These are phyloP conservation scores for Myocastor coypus DNA, from an alignment of 2,113 vertebrate genomes.

Conservation along the genomic window DNA sequence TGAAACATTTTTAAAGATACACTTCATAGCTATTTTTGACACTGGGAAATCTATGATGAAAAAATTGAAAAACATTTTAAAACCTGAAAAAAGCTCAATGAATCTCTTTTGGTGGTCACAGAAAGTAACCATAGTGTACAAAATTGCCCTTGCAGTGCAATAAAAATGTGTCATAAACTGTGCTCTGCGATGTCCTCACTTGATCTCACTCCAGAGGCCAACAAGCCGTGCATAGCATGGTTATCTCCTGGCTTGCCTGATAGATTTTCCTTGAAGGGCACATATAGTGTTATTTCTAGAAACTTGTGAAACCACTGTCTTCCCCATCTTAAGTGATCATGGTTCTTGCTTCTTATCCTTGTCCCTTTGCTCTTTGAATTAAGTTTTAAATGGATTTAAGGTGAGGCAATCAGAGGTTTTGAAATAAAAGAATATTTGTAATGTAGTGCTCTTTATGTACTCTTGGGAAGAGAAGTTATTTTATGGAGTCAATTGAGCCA, in stretches of 20 bases:
- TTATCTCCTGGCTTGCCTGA: background rate
- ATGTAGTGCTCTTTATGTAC: background rate
- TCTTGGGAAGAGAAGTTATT: conserved; percentile 13
- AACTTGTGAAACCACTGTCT: conserved; percentile 25
- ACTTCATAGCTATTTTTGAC: background rate
- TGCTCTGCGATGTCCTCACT: background rate
- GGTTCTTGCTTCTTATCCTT: conserved; percentile 22
- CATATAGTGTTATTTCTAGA: background rate
- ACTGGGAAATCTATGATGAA: background rate
- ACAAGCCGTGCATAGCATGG: too few relatives aligned
- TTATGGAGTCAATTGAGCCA: conserved; percentile 29
- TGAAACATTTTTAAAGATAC: conserved; percentile 19
- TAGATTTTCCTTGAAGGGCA: background rate
- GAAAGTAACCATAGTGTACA: background rate
- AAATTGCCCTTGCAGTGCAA: background rate
- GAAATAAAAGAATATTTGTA: background rate
- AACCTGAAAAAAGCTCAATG: background rate
- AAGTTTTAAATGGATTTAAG: conserved; percentile 43
- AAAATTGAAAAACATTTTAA: background rate
- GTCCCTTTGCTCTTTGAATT: conserved; percentile 18
- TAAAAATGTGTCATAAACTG: background rate
- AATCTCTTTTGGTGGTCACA: background rate
- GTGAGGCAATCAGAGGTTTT: conserved; percentile 16
- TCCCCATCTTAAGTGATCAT: background rate
- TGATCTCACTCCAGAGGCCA: too few relatives aligned